Percentiles rank a stretch among this genome's conserved stretches.
phyloP scores from a whole-genome alignment of 2,113 vertebrate genomes.

The Gallinago undulata region DNA sequence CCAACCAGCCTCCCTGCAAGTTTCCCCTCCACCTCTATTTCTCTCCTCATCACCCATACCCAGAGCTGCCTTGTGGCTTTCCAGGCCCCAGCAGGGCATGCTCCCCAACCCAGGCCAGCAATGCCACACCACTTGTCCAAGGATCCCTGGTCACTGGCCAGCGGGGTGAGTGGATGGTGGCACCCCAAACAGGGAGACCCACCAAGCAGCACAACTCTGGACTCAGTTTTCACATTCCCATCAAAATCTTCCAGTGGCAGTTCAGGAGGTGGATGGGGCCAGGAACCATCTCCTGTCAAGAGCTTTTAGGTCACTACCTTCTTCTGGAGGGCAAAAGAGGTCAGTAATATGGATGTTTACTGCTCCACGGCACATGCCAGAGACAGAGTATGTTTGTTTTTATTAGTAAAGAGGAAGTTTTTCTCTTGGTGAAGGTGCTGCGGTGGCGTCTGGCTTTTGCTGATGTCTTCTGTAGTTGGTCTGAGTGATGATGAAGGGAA shows the following conservation, averaged over 20 bases:
- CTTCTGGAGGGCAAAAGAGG: not conserved
- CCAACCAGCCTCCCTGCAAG: not conserved
- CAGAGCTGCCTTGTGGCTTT: not conserved
- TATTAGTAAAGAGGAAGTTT: not conserved
- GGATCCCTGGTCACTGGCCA: no score
- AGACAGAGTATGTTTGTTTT: not conserved
- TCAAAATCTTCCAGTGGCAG: not conserved
- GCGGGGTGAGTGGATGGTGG: fast-evolving
- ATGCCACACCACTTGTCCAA: not conserved
- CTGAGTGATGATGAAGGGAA: not conserved
- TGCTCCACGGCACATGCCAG: fast-evolving
- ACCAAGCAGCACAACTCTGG: not conserved
- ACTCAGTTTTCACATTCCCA: not conserved
- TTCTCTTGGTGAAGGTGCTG: not conserved
- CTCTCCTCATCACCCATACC: not conserved
- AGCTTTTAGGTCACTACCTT: not conserved
- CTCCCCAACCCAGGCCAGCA: not conserved
- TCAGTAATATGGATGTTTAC: not conserved
- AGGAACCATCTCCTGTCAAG: not conserved
- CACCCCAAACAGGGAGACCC: fast-evolving
- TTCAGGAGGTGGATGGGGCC: not conserved
- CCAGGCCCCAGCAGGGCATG: fast-evolving
- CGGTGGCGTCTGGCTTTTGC: not conserved
- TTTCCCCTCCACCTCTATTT: not conserved
- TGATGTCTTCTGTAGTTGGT: not conserved